A percentile compares a stretch with the other conserved stretches of the same genome.
Evolutionary conservation across 92 coral and sea anemone genomes (phyloP).

Genomic region (Parazoanthus swiftii): DNA sequence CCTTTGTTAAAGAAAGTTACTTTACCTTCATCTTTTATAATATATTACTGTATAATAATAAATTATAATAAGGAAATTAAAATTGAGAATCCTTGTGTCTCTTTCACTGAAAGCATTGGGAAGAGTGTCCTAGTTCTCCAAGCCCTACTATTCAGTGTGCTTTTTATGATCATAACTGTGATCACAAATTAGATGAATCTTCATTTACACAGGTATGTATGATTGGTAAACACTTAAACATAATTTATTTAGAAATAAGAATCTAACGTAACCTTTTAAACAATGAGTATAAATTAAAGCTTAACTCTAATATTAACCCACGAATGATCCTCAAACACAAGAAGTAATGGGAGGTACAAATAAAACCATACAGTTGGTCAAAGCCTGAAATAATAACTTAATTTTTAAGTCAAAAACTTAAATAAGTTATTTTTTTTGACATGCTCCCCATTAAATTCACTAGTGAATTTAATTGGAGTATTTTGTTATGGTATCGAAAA

Average conservation of each 20-base stretch:
- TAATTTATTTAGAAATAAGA: not conserved
- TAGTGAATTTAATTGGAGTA: no score
- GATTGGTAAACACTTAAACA: not conserved
- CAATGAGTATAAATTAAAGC: not conserved
- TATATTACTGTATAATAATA: no score
- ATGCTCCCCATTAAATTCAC: no score
- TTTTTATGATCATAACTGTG: slow-evolving; percentile 36
- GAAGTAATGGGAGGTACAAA: no score
- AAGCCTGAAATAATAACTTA: no score
- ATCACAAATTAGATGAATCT: slow-evolving; percentile 29
- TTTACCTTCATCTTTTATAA: no score
- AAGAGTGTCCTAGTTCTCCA: slow-evolving; percentile 12
- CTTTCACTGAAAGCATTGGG: slow-evolving; percentile 28
- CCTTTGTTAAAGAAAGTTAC: no score
- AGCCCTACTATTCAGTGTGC: slow-evolving; percentile 30
- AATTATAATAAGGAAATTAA: not conserved
- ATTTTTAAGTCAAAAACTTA: no score
- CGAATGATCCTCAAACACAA: not conserved
- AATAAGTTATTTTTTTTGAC: no score
- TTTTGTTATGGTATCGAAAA: no score
- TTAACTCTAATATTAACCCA: no score
- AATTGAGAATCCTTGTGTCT: not conserved
- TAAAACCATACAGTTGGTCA: no score
- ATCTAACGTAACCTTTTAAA: not conserved
- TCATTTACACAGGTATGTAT: slow-evolving; percentile 12